These are phyloP conservation scores for Muntiacus muntjak DNA, from an alignment of 2,113 vertebrate species.

Conservation along the genomic window DNA sequence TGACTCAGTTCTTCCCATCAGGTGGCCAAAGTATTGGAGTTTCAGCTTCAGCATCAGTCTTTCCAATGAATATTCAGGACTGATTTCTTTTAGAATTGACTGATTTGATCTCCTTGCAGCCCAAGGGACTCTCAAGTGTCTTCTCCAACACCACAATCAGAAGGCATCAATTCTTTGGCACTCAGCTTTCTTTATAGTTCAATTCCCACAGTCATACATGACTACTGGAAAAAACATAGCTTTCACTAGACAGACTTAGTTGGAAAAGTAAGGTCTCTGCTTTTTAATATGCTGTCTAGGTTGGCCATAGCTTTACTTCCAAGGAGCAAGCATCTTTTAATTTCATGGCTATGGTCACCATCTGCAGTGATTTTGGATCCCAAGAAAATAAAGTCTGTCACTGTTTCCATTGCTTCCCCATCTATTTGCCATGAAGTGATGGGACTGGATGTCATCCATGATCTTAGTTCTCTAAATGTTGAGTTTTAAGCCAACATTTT, in stretches of 20 bases:
- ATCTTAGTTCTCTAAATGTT: not conserved
- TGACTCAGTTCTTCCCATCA: not conserved
- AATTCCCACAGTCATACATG: not conserved
- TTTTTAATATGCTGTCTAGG: not conserved
- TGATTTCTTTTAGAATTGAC: not conserved
- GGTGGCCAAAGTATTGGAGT: not conserved
- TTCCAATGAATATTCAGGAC: not conserved
- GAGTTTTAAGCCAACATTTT: not conserved
- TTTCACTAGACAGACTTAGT: not conserved
- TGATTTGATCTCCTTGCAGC: not conserved
- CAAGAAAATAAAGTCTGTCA: not conserved
- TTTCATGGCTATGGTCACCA: rapidly evolving
- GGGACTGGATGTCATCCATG: not conserved
- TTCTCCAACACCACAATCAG: not conserved
- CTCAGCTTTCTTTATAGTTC: not conserved
- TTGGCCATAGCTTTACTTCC: not conserved
- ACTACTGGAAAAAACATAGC: not conserved
- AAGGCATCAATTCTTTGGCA: not conserved
- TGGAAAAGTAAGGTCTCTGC: not conserved
- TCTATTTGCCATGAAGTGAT: not conserved
- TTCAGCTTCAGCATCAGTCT: not conserved
- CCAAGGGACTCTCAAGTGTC: not conserved
- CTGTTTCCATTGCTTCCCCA: not conserved
- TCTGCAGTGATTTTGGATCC: not conserved
- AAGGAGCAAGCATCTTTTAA: not conserved